A percentile compares a stretch with the other conserved stretches of the same genome.
Conservation (phyloP, 2,113 vertebrate genomes). For the Paraplagusia blochii region DNA sequence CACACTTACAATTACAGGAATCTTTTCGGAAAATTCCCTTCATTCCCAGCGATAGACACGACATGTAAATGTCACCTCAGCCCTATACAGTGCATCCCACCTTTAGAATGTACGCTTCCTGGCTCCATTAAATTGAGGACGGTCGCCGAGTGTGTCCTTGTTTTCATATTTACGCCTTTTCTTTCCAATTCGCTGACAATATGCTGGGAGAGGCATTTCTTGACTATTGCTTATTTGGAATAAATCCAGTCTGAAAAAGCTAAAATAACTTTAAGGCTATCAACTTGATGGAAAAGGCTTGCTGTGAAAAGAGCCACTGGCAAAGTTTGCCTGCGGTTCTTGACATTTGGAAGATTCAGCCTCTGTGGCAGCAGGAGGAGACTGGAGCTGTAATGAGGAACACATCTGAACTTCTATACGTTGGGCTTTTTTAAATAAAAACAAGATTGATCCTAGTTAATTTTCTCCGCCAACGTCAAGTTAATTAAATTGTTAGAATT, state of each 20-base stretch:
- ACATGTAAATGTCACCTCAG: too few relatives aligned
- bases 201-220: conserved; percentile 47
- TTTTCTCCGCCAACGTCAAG: too few relatives aligned
- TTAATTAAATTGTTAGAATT: too few relatives aligned
- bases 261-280: conserved; percentile 44
- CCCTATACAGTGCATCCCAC: background rate
- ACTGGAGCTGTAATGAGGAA: background rate
- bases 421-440: too few relatives aligned
- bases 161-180: conserved; percentile 51
- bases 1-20: too few relatives aligned
- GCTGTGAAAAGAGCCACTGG: conserved; percentile 38
- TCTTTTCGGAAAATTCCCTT: too few relatives aligned
- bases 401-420: background rate
- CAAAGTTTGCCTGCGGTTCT: conserved; percentile 24
- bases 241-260: conserved; percentile 51
- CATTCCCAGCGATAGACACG: too few relatives aligned
- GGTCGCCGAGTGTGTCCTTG: conserved; percentile 31
- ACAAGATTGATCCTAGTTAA: too few relatives aligned
- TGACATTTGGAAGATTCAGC: conserved; percentile 34
- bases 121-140: conserved; percentile 21
- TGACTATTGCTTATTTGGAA: conserved; percentile 50
- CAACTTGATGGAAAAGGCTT: conserved; percentile 36
- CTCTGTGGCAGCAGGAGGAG: conserved; percentile 12
- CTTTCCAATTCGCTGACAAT: conserved; percentile 50
- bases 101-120: conserved; percentile 32